Conservation (phyloP, 2,113 vertebrate genomes). For the Lophochroa leadbeateri region DNA sequence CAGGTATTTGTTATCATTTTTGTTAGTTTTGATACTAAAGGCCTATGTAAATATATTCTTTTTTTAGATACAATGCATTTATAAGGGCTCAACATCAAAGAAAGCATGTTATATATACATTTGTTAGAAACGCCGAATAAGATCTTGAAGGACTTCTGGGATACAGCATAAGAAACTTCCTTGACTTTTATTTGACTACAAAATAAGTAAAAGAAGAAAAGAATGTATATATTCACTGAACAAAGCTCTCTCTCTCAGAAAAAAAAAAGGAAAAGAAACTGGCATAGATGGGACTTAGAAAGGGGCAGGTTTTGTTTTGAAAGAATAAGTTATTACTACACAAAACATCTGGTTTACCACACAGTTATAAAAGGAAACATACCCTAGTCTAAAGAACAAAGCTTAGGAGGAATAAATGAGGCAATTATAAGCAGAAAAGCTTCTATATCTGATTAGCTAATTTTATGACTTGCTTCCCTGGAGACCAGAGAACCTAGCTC, state of each 20-base stretch:
- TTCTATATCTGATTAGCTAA: neutral
- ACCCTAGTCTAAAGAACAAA: neutral
- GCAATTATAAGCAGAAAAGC: constrained; percentile 16
- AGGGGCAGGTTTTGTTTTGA: neutral
- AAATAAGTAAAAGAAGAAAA: neutral
- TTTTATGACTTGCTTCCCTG: neutral
- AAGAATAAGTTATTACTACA: neutral
- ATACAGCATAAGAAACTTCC: neutral
- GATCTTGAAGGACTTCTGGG: neutral
- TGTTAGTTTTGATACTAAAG: neutral
- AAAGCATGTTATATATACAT: neutral
- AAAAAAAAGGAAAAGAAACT: neutral
- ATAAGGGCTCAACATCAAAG: neutral
- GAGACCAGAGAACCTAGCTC: neutral
- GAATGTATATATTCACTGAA: neutral
- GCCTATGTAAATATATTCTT: neutral
- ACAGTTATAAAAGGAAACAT: neutral
- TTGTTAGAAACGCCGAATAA: neutral
- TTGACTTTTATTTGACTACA: neutral
- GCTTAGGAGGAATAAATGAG: neutral
- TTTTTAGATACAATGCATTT: neutral
- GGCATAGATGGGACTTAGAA: neutral
- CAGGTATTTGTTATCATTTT: neutral
- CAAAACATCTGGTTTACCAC: neutral
- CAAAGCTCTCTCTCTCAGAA: neutral